A percentile compares a stretch with the other conserved stretches of the same genome.
These are phyloP conservation scores for Heterodera filipjevi DNA, from an alignment of 2,888 invertebrate species.

Conservation along the genomic window DNA sequence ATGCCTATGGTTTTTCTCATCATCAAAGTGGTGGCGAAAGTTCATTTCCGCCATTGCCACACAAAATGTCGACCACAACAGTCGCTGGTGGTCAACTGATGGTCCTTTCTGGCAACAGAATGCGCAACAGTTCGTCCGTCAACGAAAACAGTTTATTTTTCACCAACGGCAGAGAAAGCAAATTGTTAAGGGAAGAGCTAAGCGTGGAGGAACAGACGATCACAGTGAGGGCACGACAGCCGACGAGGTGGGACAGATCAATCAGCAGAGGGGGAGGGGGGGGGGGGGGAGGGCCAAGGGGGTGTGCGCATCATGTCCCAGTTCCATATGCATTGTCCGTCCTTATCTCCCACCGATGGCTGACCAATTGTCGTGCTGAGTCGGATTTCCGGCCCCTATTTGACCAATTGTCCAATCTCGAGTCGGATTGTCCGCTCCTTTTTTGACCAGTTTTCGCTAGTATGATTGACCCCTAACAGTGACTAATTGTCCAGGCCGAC, in stretches of 20 bases:
- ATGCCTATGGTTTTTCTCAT: neutral
- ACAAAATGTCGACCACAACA: neutral
- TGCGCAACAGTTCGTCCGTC: neutral
- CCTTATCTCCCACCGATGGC: too few relatives aligned
- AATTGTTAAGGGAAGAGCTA: neutral
- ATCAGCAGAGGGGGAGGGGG: too few relatives aligned
- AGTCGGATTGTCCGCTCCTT: too few relatives aligned
- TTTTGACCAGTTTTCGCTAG: too few relatives aligned
- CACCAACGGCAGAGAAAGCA: neutral
- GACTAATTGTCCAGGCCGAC: too few relatives aligned
- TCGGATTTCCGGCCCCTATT: too few relatives aligned
- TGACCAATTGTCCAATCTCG: too few relatives aligned
- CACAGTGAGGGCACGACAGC: conserved; percentile 7
- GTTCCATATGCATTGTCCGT: too few relatives aligned
- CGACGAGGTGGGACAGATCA: neutral
- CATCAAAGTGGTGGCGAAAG: neutral
- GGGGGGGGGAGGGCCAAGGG: neutral
- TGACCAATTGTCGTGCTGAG: too few relatives aligned
- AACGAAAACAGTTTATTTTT: neutral
- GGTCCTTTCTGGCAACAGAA: neutral
- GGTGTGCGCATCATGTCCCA: too few relatives aligned
- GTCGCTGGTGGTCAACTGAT: neutral
- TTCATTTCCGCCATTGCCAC: neutral
- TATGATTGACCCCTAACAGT: too few relatives aligned
- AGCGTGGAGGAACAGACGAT: neutral